These are phyloP conservation scores for Physocephala rufipes DNA, from an alignment of 2,888 invertebrate genomes.

Conservation along the genomic window DNA sequence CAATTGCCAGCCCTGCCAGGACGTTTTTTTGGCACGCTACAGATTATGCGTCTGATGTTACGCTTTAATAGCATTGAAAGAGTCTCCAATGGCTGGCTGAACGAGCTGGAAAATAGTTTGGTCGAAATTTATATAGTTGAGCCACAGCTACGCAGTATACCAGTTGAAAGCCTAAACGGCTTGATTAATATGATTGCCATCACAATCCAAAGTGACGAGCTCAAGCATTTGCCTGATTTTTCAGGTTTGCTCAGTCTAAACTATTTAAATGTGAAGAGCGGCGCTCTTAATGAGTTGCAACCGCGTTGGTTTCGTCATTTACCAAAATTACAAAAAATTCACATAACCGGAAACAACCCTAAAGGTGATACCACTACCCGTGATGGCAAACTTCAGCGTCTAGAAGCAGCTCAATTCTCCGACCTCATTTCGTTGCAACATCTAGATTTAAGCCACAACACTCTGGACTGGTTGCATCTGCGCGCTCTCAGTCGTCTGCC, in stretches of 20 bases:
- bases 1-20: slow-evolving; percentile 86
- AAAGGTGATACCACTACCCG: slow-evolving; percentile 69
- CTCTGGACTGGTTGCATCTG: slow-evolving; percentile 80
- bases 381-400: slow-evolving; percentile 70
- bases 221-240: slow-evolving; percentile 80
- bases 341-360: slow-evolving; percentile 70
- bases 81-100: slow-evolving; percentile 82
- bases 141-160: slow-evolving; percentile 80
- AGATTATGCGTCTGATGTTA: slow-evolving; percentile 81
- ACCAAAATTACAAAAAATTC: slow-evolving; percentile 77
- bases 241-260: slow-evolving; percentile 76
- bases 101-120: slow-evolving; percentile 78
- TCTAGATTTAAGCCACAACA: slow-evolving; percentile 81
- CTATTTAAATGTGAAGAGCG: slow-evolving; percentile 79
- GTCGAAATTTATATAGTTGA: slow-evolving; percentile 88
- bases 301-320: slow-evolving; percentile 77
- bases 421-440: slow-evolving; percentile 74
- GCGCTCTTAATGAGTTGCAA: slow-evolving; percentile 72
- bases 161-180: slow-evolving; percentile 79
- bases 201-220: slow-evolving; percentile 79
- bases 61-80: slow-evolving; percentile 85
- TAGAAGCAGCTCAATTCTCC: slow-evolving; percentile 80
- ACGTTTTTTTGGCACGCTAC: slow-evolving; percentile 78
- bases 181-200: slow-evolving; percentile 82
- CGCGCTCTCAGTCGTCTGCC: slow-evolving; percentile 76